phyloP scores from a whole-genome alignment of 37 sponge, comb jelly and placozoan genomes.

The Spongia lamella region DNA sequence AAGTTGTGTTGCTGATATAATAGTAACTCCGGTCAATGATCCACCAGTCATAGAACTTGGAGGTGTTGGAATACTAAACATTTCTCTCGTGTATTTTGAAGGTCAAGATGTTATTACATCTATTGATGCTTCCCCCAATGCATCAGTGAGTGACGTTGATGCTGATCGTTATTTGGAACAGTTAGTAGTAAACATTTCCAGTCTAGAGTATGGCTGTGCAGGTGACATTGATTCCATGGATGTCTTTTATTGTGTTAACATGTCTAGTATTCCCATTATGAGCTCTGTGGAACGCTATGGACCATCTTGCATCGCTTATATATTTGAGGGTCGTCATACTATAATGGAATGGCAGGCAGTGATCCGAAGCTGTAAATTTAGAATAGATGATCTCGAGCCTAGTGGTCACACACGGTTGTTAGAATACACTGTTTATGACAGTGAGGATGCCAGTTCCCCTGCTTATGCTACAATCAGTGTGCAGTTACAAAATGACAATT shows the following conservation, averaged over 20 bases:
- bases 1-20: slow-evolving; percentile 23
- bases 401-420: slow-evolving; percentile 63
- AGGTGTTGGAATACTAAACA: slow-evolving; percentile 20
- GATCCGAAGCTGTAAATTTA: slow-evolving; percentile 47
- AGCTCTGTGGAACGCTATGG: slow-evolving; percentile 4
- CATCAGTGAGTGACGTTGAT: slow-evolving; percentile 43
- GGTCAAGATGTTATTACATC: too few relatives aligned
- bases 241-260: slow-evolving; percentile 17
- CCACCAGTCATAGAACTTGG: slow-evolving; percentile 51
- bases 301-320: slow-evolving; percentile 54
- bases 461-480: slow-evolving; percentile 39
- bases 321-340: slow-evolving; percentile 27
- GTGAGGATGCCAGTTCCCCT: slow-evolving; percentile 22
- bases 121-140: slow-evolving; percentile 20
- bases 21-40: slow-evolving; percentile 52
- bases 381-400: slow-evolving; percentile 57
- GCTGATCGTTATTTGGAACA: slow-evolving; percentile 16
- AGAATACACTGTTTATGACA: slow-evolving; percentile 47
- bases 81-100: too few relatives aligned
- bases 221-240: slow-evolving; percentile 39
- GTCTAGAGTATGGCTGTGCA: slow-evolving; percentile 41
- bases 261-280: not conserved
- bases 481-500: slow-evolving; percentile 53
- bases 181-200: slow-evolving; percentile 36
- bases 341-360: slow-evolving; percentile 48